Conservation (phyloP, 1,140 invertebrate genomes). For the Solen grandis region DNA sequence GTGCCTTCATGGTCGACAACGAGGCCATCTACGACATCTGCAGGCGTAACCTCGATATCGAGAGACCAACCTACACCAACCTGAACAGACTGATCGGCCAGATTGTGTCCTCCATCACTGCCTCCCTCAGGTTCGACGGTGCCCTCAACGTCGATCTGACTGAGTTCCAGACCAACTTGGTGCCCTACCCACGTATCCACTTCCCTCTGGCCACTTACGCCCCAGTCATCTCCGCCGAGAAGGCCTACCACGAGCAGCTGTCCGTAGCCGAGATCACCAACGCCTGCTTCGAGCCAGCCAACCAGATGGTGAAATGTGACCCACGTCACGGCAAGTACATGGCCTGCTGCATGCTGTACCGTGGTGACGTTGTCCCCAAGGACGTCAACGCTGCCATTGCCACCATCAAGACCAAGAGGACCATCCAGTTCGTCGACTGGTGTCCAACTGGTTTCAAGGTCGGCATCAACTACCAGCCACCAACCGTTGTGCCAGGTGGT, state of each 20-base stretch:
- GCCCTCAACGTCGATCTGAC: constrained; percentile 87
- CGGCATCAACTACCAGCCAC: constrained; percentile 86
- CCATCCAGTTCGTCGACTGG: constrained; percentile 71
- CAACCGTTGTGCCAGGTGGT: constrained; percentile 86
- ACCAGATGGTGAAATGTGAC: constrained; percentile 96
- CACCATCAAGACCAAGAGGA: constrained; percentile 88
- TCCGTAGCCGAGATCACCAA: constrained; percentile 82
- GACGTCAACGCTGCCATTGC: constrained; percentile 94
- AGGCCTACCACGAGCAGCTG: constrained; percentile 80
- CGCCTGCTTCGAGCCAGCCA: constrained; percentile 91
- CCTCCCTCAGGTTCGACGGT: constrained; percentile 86
- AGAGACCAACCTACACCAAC: constrained; percentile 89
- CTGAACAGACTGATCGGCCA: constrained; percentile 84
- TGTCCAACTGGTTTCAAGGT: constrained; percentile 71
- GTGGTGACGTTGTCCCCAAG: constrained; percentile 84
- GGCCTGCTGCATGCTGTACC: constrained; percentile 72
- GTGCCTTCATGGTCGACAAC: constrained; percentile 87
- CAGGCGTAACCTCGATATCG: too few relatives aligned
- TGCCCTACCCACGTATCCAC: constrained; percentile 77
- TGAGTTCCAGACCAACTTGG: constrained; percentile 87
- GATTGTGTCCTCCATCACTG: constrained; percentile 86
- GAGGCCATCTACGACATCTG: constrained; percentile 96
- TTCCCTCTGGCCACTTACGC: constrained; percentile 77
- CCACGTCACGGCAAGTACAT: constrained; percentile 93
- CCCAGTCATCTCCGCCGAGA: constrained; percentile 76